Base-by-base conservation (phyloP, 2,888 invertebrate species). In the Diplolepis rosae region DNA sequence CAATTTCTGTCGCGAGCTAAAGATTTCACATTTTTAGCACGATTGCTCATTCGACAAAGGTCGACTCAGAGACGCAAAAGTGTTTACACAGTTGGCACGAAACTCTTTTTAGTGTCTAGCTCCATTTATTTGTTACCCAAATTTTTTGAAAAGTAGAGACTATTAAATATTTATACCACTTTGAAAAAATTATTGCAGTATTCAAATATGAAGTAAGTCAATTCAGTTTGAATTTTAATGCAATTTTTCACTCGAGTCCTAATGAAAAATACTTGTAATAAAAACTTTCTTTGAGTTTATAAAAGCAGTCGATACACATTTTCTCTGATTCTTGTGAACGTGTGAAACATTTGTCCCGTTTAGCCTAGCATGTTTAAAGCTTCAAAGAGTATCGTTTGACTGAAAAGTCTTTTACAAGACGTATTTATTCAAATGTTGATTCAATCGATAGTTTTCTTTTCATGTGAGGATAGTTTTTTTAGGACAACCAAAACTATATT, bases 1-100 rank as follows among this genome's bases (percentile, higher is more conserved):
- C 32, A 15, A 15, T 30, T 56, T 32, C 32, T 22, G 54, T 22
- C 54, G 15, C 32, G 32, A 35, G 32, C 32, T 56, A 32, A 56
- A 56, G 18, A 32, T 56, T 56, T 56, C 54, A 32, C 54, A 32
- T 56, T 56, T 56, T 56, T 32, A 11, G 51, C 61, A 27, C 56
- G 28, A 24, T 13, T 13, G 24, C 27, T 30, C 28, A 39, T 45
- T 35, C 45, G 35, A 67, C 27, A 28, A 2, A 35, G 48, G 54
- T 48, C 65, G 45, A 68, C 76, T 32, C 30, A 56, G 24, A 65
- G 66, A 42, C 28, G 27, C 48, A 28, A 6, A 15, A 66, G 50
- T 52, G 50, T 67, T 52, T 67, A 35, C 35, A 67, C 67, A 67
- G 67, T 67, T 67, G 67, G 67, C 67, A 67, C 51, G 52, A 13